A percentile compares a stretch with the other conserved stretches of the same genome.
Conservation (phyloP, 2,113 vertebrate species). For the Egretta garzetta region DNA sequence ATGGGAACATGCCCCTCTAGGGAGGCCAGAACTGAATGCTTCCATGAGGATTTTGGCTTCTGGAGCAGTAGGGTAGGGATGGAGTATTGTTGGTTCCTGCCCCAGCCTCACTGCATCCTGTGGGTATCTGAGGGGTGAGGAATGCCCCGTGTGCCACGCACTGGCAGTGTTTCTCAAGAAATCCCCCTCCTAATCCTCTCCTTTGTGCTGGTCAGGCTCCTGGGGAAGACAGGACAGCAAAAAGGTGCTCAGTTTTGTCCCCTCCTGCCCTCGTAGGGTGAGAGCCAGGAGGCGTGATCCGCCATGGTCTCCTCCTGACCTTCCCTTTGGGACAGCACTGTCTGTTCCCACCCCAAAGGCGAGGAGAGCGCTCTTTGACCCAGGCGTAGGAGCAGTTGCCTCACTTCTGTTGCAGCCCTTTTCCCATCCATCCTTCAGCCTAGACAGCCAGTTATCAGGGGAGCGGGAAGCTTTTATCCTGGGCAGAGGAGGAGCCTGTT, state of each 20-base stretch:
- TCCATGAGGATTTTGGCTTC: neutral
- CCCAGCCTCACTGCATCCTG: neutral
- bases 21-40: neutral
- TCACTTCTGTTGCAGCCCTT: neutral
- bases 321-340: neutral
- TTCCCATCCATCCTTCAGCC: constrained; percentile 33
- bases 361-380: neutral
- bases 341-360: neutral
- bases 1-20: neutral
- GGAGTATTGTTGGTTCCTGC: neutral
- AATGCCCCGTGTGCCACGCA: neutral
- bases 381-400: neutral
- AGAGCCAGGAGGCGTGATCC: neutral
- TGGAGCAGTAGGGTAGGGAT: neutral
- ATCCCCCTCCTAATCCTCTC: neutral
- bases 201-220: neutral
- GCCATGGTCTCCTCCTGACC: neutral
- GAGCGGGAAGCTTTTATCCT: neutral
- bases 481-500: constrained; percentile 10
- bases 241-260: constrained; percentile 10
- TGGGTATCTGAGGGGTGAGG: neutral
- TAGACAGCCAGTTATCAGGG: neutral
- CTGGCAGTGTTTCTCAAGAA: neutral
- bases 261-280: neutral
- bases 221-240: neutral